Evolutionary conservation across 2,113 vertebrate species (phyloP), one percentile per base, ranked within the genome.

Genomic region (Gallinago paraguaiae): DNA sequence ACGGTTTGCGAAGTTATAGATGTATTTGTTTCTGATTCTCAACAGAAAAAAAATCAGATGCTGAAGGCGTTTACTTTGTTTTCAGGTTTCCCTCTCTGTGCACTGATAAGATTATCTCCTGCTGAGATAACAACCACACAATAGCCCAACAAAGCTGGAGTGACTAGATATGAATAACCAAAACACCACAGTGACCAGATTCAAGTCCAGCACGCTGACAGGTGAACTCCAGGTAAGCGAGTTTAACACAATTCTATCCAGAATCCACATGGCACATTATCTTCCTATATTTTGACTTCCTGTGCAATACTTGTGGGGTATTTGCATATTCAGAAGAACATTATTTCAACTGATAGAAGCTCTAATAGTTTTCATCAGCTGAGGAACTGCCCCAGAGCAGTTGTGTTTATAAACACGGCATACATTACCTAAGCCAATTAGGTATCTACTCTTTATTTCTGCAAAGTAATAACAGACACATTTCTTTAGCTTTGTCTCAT

Each of bases 401-500:
- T 39, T 75, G 56, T 96, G 86, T 94, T 93, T 92, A 37, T 39
- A 69, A 86, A 64, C 65, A 56, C 28, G 77, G 46, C 54, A 39
- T 50, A 37, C 79, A 17, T 75, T 56, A 91, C 75, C 50, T 43
- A 50, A 59, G 54, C 33, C 11, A 5, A 69, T 91, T 23, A 74
- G 61, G 24, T 86, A 51, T 74, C 71, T 65, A 13, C 27, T 72
- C 75, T 79, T 69, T 75, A 23, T 78, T 96, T 97, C 61, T 94
- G 90, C 83, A 75, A 68, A 80, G 72, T 85, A 94, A 33, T 78
- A 92, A 78, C 43, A 71, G 45, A 59, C 74, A 76, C 59, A 20
- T 93, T 93, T 90, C 86, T 95, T 84, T 23, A 94, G 82, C 74
- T 88, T 86, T 89, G 90, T 88, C 72, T 95, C 8, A 4, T 61